Conservation (phyloP, 2,113 vertebrate species). For the Bos javanicus region DNA sequence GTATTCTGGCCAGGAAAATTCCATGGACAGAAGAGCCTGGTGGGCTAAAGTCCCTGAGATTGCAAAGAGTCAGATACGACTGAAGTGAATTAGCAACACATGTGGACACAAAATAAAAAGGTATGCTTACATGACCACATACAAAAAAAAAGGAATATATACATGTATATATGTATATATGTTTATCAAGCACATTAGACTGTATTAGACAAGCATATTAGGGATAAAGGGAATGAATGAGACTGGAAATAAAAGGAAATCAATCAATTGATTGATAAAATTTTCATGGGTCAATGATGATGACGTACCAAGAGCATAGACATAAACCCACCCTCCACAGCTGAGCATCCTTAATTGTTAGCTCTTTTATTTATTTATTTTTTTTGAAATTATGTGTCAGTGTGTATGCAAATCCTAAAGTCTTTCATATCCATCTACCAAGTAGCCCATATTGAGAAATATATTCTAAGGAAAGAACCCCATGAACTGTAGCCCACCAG, state of each 20-base stretch:
- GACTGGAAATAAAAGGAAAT: not conserved
- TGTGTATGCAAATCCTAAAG: not conserved
- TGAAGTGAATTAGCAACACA: not conserved
- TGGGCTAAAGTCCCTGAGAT: not conserved
- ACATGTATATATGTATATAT: not conserved
- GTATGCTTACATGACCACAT: not conserved
- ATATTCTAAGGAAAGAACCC: not conserved
- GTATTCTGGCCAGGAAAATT: not conserved
- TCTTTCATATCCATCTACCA: not conserved
- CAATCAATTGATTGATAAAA: not conserved
- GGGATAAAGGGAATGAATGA: not conserved
- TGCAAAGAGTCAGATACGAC: not conserved
- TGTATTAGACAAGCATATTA: not conserved
- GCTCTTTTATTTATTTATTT: not conserved
- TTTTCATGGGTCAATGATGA: not conserved
- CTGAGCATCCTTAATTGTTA: not conserved
- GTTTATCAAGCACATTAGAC: not conserved
- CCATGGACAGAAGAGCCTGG: not conserved
- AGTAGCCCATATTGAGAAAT: not conserved
- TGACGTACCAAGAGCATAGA: not conserved
- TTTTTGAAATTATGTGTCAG: not conserved
- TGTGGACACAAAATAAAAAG: not conserved
- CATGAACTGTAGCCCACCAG: not conserved
- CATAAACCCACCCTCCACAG: not conserved
- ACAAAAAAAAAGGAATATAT: not conserved